Evolutionary conservation across 2,113 vertebrate genomes (phyloP).

Genomic region (Ptychochromis oligacanthus): DNA sequence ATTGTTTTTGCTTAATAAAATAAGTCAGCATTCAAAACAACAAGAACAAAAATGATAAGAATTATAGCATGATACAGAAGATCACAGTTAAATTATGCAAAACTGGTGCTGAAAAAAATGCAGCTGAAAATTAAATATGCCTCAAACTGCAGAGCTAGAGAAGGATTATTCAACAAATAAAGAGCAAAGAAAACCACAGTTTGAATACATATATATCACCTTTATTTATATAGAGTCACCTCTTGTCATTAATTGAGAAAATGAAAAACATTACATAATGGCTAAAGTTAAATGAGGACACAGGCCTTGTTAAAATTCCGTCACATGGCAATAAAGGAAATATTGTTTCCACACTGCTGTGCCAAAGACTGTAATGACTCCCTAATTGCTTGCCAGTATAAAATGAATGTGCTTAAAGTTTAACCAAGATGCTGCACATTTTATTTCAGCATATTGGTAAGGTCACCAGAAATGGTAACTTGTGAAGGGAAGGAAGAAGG

Average conservation of each 20-base stretch:
- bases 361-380: constrained; percentile 8
- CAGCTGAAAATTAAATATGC: not conserved
- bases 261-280: not conserved
- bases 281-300: not conserved
- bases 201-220: not conserved
- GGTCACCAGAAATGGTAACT: not conserved
- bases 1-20: not conserved
- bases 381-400: not conserved
- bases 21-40: not conserved
- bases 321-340: not conserved
- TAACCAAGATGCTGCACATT: constrained; percentile 7
- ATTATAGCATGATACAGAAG: not conserved
- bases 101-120: not conserved
- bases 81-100: not conserved
- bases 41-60: not conserved
- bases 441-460: not conserved
- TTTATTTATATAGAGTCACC: not conserved
- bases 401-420: constrained; percentile 2
- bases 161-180: not conserved
- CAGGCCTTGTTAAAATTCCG: not conserved
- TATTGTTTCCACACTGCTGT: constrained; percentile 9
- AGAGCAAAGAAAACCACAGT: not conserved
- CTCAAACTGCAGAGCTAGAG: not conserved
- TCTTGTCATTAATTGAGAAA: not conserved
- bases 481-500: not conserved